These are phyloP conservation scores for Calyptommatus sinebrachiatus DNA, from an alignment of 2,113 vertebrate genomes.

Conservation along the genomic window DNA sequence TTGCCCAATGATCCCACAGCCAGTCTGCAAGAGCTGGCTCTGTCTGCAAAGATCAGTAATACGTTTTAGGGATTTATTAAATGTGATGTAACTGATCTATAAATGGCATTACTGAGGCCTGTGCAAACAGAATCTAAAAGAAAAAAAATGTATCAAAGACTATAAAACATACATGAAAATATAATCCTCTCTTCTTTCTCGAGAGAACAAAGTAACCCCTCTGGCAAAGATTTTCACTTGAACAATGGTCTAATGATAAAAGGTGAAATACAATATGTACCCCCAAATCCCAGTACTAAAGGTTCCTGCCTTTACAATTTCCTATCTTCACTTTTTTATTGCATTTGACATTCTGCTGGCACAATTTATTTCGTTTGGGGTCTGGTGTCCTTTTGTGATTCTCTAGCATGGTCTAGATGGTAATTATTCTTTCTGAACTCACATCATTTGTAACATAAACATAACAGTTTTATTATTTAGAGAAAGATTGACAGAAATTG, in stretches of 20 bases:
- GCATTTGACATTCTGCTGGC: slow-evolving; percentile 2
- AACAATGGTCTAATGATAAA: background rate
- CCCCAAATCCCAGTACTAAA: background rate
- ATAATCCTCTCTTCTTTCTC: too few species aligned
- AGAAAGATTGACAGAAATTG: slow-evolving; percentile 73
- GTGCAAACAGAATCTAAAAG: too few species aligned
- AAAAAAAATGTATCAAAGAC: too few species aligned
- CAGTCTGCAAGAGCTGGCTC: too few species aligned
- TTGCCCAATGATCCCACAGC: too few species aligned
- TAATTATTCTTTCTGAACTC: slow-evolving; percentile 54
- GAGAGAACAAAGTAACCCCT: background rate
- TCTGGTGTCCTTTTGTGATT: slow-evolving; percentile 7
- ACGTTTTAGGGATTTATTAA: too few species aligned
- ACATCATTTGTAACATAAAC: slow-evolving; percentile 63
- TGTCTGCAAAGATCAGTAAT: too few species aligned
- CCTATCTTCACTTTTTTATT: background rate
- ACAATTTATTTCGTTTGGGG: background rate
- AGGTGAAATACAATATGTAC: background rate
- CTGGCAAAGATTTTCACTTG: background rate
- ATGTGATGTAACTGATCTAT: too few species aligned
- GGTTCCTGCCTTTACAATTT: background rate
- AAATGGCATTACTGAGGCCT: too few species aligned
- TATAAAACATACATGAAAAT: too few species aligned
- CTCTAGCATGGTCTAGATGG: slow-evolving; percentile 30
- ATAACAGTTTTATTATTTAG: slow-evolving; percentile 68